Evolutionary conservation across 2,888 invertebrate species (phyloP).

Genomic region (Lingula anatina): DNA sequence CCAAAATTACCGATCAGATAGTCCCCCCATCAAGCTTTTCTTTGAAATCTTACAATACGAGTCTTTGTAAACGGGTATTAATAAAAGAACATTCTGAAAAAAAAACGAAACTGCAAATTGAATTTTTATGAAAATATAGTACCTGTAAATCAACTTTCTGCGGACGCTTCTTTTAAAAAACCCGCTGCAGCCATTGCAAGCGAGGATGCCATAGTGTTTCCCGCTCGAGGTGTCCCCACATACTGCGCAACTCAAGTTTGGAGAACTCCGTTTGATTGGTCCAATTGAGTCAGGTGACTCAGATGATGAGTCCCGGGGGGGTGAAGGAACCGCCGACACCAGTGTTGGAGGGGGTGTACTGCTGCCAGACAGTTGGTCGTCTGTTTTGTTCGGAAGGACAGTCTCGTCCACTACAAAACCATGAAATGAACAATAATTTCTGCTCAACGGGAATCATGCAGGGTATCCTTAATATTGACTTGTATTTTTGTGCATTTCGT

Average conservation of each 20-base stretch:
- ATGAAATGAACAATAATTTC: no score
- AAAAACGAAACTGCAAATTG: no score
- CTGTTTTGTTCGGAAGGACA: not conserved
- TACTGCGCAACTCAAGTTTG: conserved; percentile 83
- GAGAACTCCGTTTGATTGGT: conserved; percentile 39
- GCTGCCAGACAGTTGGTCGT: not conserved
- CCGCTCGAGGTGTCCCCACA: conserved; percentile 96
- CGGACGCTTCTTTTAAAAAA: conserved; percentile 97
- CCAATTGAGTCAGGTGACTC: conserved; percentile 11
- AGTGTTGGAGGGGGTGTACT: not conserved
- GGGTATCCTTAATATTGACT: not conserved
- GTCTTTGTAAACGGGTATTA: not conserved
- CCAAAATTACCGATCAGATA: no score
- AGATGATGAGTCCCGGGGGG: conserved; percentile 4
- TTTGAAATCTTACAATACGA: not conserved
- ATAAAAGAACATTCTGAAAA: no score
- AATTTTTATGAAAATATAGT: no score
- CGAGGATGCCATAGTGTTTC: conserved; percentile 94
- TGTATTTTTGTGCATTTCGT: no score
- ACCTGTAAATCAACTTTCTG: conserved; percentile 96
- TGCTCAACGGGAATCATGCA: not conserved
- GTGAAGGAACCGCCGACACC: not conserved
- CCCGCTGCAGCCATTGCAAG: conserved; percentile 98
- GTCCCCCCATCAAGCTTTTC: no score
- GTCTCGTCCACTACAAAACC: no score